A percentile compares a stretch with the other conserved stretches of the same genome.
These are phyloP conservation scores for Cetonia aurata DNA, from an alignment of 2,888 invertebrate species.

Conservation along the genomic window DNA sequence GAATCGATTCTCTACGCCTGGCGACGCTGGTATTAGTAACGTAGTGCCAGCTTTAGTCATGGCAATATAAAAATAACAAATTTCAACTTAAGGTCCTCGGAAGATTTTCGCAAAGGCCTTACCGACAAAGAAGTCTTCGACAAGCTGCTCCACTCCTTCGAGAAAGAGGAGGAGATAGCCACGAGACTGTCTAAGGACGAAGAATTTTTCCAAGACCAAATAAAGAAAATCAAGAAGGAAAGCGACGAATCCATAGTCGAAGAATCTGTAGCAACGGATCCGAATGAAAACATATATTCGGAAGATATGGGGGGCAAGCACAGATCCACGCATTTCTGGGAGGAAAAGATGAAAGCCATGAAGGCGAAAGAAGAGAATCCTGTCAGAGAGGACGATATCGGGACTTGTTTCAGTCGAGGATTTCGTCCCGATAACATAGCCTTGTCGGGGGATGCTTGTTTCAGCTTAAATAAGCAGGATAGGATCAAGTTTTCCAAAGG, in stretches of 20 bases:
- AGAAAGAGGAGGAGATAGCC: slow-evolving; percentile 54
- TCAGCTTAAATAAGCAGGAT: slow-evolving; percentile 52
- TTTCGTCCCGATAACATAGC: slow-evolving; percentile 56
- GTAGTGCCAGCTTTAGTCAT: no score
- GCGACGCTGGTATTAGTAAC: no score
- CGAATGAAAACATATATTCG: slow-evolving; percentile 25
- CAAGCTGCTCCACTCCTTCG: slow-evolving; percentile 54
- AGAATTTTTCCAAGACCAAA: slow-evolving; percentile 51
- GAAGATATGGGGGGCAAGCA: slow-evolving; percentile 37
- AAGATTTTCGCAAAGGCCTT: slow-evolving; percentile 46
- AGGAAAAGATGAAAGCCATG: slow-evolving; percentile 45
- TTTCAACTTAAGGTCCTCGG: slow-evolving; percentile 6
- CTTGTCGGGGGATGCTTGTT: slow-evolving; percentile 53
- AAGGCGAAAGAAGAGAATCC: slow-evolving; percentile 43
- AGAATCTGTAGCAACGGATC: background rate
- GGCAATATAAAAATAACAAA: no score
- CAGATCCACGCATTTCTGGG: slow-evolving; percentile 43
- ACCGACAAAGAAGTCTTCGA: slow-evolving; percentile 56
- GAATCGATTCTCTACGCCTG: no score
- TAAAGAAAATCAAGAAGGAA: slow-evolving; percentile 39
- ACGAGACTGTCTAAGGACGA: slow-evolving; percentile 53
- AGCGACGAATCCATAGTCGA: slow-evolving; percentile 43
- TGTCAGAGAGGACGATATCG: slow-evolving; percentile 54
- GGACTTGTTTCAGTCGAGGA: slow-evolving; percentile 56
- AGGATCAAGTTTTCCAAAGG: slow-evolving; percentile 50